These are phyloP conservation scores for Himalopsyche kuldschensis DNA, from an alignment of 2,888 invertebrate genomes.

Conservation along the genomic window DNA sequence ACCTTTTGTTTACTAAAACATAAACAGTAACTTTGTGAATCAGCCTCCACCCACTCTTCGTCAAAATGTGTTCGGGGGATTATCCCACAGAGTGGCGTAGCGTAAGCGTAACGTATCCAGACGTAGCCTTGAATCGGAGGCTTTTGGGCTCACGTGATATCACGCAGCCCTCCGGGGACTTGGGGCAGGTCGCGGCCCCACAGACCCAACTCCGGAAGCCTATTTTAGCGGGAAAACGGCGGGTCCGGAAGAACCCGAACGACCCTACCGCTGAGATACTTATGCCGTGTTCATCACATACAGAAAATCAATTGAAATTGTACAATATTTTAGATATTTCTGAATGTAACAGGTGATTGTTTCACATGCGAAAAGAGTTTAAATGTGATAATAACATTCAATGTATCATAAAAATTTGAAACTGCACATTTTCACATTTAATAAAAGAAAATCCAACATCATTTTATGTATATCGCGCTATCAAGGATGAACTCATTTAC, in stretches of 20 bases:
- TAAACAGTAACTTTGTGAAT: neutral
- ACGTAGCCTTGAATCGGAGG: constrained; percentile 26
- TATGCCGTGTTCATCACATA: neutral
- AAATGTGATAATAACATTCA: too few relatives aligned
- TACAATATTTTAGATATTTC: too few relatives aligned
- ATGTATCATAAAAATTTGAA: too few relatives aligned
- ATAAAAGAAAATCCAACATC: too few relatives aligned
- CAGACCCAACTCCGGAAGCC: neutral
- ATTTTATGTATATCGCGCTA: too few relatives aligned
- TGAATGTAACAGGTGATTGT: too few relatives aligned
- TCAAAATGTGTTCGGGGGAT: neutral
- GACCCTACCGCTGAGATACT: neutral
- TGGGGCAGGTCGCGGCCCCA: constrained; percentile 23
- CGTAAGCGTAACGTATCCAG: constrained; percentile 31
- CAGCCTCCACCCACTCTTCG: neutral
- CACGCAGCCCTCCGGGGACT: constrained; percentile 21
- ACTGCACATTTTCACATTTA: too few relatives aligned
- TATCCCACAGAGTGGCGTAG: neutral
- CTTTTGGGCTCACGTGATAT: constrained; percentile 24
- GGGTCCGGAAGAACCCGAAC: constrained; percentile 1
- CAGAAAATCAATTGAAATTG: too few relatives aligned
- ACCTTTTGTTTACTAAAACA: neutral
- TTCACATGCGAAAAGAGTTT: too few relatives aligned
- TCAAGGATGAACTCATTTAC: too few relatives aligned
- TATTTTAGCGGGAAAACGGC: constrained; percentile 14